These are phyloP conservation scores for Syngnathoides biaculeatus DNA, from an alignment of 2,113 vertebrate genomes.

Conservation along the genomic window DNA sequence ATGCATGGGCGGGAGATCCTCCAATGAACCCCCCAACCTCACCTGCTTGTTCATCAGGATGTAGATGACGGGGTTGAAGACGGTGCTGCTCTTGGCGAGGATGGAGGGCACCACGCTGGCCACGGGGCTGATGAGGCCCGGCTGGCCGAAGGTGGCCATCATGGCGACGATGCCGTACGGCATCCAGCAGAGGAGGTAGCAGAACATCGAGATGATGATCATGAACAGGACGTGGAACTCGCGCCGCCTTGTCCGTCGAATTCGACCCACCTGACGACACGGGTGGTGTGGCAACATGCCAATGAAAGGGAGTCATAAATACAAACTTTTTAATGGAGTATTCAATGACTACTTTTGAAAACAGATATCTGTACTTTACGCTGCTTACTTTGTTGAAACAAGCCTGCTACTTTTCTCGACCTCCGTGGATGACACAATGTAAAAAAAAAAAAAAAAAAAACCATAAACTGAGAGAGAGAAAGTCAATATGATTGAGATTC, in stretches of 20 bases:
- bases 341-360: no score
- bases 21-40: neutral
- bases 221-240: conserved; percentile 80
- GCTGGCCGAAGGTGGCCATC: conserved; percentile 78
- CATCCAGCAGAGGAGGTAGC: conserved; percentile 80
- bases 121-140: conserved; percentile 73
- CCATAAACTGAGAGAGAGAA: no score
- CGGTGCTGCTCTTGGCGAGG: conserved; percentile 83
- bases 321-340: neutral
- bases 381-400: no score
- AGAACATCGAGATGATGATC: conserved; percentile 78
- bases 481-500: no score
- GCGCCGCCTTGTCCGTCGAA: conserved; percentile 74
- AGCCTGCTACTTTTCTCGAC: no score
- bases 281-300: neutral
- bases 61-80: conserved; percentile 84
- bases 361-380: no score
- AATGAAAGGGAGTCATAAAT: neutral
- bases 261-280: conserved; percentile 73
- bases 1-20: no score
- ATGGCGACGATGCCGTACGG: conserved; percentile 80
- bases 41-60: conserved; percentile 84
- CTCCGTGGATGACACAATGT: no score
- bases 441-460: no score
- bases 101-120: conserved; percentile 78